Evolutionary conservation across 1,140 invertebrate genomes (phyloP).

Genomic region (Temnothorax longispinosus): DNA sequence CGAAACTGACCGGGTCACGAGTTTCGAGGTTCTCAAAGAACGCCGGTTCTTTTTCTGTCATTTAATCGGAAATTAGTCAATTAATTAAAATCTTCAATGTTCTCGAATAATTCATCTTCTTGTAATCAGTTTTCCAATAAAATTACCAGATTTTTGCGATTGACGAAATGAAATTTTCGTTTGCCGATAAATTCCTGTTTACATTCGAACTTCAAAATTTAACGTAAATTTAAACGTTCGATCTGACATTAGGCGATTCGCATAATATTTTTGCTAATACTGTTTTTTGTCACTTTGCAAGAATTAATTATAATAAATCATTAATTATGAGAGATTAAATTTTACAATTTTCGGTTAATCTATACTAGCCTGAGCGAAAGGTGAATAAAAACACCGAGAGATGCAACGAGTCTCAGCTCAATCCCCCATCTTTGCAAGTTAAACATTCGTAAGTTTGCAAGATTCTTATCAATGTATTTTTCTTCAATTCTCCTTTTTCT

Average conservation of each 20-base stretch:
- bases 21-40: neutral
- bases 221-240: too few relatives aligned
- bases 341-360: neutral
- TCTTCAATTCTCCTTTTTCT: constrained; percentile 9
- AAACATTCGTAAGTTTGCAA: neutral
- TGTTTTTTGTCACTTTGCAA: neutral
- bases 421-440: neutral
- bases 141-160: neutral
- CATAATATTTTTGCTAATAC: neutral
- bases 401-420: neutral
- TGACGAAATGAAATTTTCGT: neutral
- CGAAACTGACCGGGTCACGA: constrained; percentile 21
- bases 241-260: too few relatives aligned
- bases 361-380: neutral
- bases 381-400: neutral
- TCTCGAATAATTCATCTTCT: neutral
- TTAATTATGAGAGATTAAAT: neutral
- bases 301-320: neutral
- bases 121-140: neutral
- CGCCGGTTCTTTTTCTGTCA: neutral
- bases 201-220: neutral
- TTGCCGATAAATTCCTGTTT: neutral
- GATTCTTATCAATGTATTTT: constrained; percentile 14
- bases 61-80: neutral
- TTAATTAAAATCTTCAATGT: neutral